A percentile compares a stretch with the other conserved stretches of the same genome.
Evolutionary conservation across 1,140 invertebrate genomes (phyloP).

Genomic region (Formica exsecta): DNA sequence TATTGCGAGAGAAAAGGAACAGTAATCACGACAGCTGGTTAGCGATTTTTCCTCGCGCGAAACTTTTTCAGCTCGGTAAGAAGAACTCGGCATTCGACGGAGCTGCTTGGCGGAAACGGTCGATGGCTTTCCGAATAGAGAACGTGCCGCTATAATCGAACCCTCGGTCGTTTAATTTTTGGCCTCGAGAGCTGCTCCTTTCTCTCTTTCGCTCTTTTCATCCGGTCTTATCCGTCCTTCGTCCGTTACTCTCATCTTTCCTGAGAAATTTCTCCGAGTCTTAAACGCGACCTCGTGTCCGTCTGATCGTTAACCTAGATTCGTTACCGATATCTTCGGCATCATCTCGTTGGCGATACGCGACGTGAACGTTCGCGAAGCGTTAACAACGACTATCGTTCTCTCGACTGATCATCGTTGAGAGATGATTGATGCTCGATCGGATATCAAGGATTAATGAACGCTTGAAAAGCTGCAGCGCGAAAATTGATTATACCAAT

Average conservation of each 20-base stretch:
- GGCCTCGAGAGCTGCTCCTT: conserved; percentile 19
- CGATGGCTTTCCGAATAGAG: conserved; percentile 68
- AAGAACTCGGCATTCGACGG: conserved; percentile 67
- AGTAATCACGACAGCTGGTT: conserved; percentile 30
- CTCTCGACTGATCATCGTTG: conserved; percentile 24
- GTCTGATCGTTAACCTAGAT: conserved; percentile 73
- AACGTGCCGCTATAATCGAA: conserved; percentile 69
- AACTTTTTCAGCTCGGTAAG: conserved; percentile 54
- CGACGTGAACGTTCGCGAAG: conserved; percentile 24
- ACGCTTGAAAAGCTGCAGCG: conserved; percentile 2
- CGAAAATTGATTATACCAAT: conserved; percentile 41
- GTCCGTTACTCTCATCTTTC: conserved; percentile 38
- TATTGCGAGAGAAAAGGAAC: neutral
- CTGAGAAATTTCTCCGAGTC: conserved; percentile 52
- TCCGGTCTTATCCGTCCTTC: conserved; percentile 47
- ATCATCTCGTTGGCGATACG: conserved; percentile 43
- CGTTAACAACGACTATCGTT: conserved; percentile 46
- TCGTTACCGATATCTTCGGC: conserved; percentile 47
- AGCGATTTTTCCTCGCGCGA: conserved; percentile 48
- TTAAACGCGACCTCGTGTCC: conserved; percentile 8
- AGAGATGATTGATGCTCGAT: conserved; percentile 43
- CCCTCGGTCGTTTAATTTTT: conserved; percentile 44
- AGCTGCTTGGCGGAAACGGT: conserved; percentile 58
- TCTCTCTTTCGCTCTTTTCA: conserved; percentile 56
- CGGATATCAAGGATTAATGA: conserved; percentile 33